Conservation (phyloP, 2,113 vertebrate species). For the Pseudorasbora parva region DNA sequence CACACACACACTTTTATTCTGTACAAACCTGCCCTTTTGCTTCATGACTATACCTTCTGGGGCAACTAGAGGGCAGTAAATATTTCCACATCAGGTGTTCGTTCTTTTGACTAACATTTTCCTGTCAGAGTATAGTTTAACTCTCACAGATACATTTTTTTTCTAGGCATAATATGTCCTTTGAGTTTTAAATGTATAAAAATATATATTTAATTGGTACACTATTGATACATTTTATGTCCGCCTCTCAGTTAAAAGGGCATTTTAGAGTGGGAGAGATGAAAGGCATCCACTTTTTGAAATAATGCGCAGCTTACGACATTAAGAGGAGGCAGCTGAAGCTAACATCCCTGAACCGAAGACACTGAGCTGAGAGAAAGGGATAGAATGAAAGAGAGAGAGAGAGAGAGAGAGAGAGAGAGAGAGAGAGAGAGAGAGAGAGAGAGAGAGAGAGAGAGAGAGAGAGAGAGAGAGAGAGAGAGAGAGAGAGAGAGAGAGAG, state of each 20-base stretch:
- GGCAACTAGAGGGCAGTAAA: conserved; percentile 10
- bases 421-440: neutral
- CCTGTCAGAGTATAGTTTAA: neutral
- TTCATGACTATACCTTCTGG: neutral
- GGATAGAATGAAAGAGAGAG: neutral
- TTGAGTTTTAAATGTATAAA: conserved; percentile 2
- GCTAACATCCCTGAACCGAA: conserved; percentile 11
- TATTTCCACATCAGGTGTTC: neutral
- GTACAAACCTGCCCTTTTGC: neutral
- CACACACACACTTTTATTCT: too few relatives aligned
- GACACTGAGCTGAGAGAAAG: conserved; percentile 10
- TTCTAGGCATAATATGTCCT: neutral
- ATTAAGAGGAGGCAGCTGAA: conserved; percentile 31
- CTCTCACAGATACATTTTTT: conserved; percentile 19
- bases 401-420: neutral
- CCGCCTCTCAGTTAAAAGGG: neutral
- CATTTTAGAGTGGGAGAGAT: neutral
- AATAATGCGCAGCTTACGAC: neutral
- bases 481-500: neutral
- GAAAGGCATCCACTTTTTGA: neutral
- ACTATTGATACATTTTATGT: neutral
- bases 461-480: neutral
- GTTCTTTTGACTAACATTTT: neutral
- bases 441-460: neutral
- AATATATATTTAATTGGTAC: neutral